These are phyloP conservation scores for Caenorhabditis afra DNA, from an alignment of 2,888 invertebrate genomes.

Conservation along the genomic window DNA sequence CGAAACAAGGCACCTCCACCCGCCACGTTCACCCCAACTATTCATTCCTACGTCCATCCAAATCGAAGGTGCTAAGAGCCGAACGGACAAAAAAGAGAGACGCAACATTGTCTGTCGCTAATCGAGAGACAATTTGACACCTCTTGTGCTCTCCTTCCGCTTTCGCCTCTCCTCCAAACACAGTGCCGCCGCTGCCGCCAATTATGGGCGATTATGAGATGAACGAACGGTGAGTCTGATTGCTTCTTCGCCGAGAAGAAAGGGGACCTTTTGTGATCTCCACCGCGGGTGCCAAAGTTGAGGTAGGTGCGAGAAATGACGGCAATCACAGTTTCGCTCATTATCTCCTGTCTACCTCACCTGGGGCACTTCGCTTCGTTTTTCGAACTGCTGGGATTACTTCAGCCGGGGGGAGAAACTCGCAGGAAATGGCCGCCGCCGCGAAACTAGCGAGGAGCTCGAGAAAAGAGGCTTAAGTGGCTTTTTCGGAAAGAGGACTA, in stretches of 20 bases:
- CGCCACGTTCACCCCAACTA: no score
- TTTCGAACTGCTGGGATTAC: neutral
- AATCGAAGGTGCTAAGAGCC: slow-evolving; percentile 13
- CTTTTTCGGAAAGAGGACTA: no score
- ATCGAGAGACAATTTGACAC: slow-evolving; percentile 51
- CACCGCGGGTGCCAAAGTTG: slow-evolving; percentile 36
- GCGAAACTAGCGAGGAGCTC: no score
- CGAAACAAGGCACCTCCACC: no score
- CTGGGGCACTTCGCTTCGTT: slow-evolving; percentile 13
- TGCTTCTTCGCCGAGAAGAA: neutral
- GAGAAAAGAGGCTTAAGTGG: no score
- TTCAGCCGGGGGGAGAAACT: neutral
- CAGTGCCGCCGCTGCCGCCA: neutral
- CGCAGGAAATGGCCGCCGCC: no score
- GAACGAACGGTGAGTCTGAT: neutral
- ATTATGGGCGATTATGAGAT: neutral
- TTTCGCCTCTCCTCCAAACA: slow-evolving; percentile 14
- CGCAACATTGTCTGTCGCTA: slow-evolving; percentile 15
- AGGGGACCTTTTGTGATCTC: slow-evolving; percentile 24
- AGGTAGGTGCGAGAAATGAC: slow-evolving; percentile 58
- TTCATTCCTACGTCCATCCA: neutral
- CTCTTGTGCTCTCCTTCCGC: slow-evolving; percentile 24
- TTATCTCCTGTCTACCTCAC: slow-evolving; percentile 39
- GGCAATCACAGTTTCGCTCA: slow-evolving; percentile 18
- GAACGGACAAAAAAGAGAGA: slow-evolving; percentile 2